Evolutionary conservation across 2,888 invertebrate genomes (phyloP), one percentile per base, ranked within the genome.

Genomic region (Andricus quercusramuli): DNA sequence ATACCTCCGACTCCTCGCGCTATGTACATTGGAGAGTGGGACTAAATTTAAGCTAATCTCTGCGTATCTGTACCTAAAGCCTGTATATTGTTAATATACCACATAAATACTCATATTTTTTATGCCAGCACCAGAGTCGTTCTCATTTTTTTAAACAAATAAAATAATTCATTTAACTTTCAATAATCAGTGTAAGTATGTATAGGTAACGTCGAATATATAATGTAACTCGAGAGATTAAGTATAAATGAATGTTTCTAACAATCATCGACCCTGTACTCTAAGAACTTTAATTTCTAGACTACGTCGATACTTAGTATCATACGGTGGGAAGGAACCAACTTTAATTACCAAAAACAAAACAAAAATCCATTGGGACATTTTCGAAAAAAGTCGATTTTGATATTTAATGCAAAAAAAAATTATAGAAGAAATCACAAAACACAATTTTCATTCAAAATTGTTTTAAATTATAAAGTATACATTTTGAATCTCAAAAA

Each of bases 21-120:
- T 90, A 97, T 97, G 96, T 97, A 96, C 94, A 97, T 97, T 93
- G 97, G 97, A 91, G 97, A 97, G 93, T 97, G 97, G 97, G 97
- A 97, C 94, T 97, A 95, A 95, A 89, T 77, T 83, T 85, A 77
- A 83, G 84, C 82, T 79, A 82, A 86, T 85, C 86, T 82, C 83
- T 84, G 85, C 84, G 81, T 87, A 84, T 81, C 64, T 80, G 81
- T 83, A 82, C 78, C 81, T 89, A 89, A 81, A 89, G 89, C 87
- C 85, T 92, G 91, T 92, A 92, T 92, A 91, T 92, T 91, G 89
- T 91, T 91, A 91, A 91, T 91, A 90, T 91, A 91, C 90, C 88
- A 90, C 90, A 90, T 91, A 89, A 92, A 92, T 92, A 91, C 90
- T 92, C 91, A 91, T 90, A 89, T 90, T 90, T 91, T 88, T 89